Base-by-base conservation (phyloP, 2,113 vertebrate genomes). In the Boleophthalmus pectinirostris region DNA sequence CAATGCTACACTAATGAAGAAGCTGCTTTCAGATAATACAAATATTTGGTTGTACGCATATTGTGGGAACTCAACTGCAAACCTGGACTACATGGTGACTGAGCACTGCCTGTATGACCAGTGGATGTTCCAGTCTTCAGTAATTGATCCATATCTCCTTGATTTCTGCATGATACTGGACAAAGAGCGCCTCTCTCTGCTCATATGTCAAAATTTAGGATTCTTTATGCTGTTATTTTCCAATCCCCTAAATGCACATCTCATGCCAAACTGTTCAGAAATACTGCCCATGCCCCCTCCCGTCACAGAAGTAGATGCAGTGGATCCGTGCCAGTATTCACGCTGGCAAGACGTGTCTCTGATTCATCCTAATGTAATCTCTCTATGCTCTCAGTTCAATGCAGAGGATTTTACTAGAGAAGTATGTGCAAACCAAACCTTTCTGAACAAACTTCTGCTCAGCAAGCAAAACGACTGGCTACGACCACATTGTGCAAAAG, bases 11-110 rank as follows among this genome's bases (percentile, higher is more conserved):
- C 49, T 94, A 33, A 83, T 95, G 78, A 71, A 7, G 60, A 80
- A 74, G 20, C 83, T 95, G 66, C 70, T 93, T 0, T 69, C 23
- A 2, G 88, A 93, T 20, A 60, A 72, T 16, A 75, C 63, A 23
- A 93, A 94, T 75, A 56, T 20, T 46, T 95, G 94, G 94, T 66
- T 95, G 66, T 91, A 89, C 46, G 85, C 69, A 1, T 93, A 89
- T 79, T 95, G 94, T 24, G 60, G 75, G 15, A 90, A 89, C 82
- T 84, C 69, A n/a, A 85, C 91, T 3, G 78, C 79, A 43, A 81
- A 87, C 4, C n/a, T 9, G 0, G 47, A 0, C 1, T 81, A 86
- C 70, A 23, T 93, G 69, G 74, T 92, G 54, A 77, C 38, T 53
- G 80, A 89, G n/a, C 90, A 90, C 80, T 95, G 94, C 45, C 7